Conservation (phyloP, 2,797 vertebrate species). For the Sebastes variabilis region DNA sequence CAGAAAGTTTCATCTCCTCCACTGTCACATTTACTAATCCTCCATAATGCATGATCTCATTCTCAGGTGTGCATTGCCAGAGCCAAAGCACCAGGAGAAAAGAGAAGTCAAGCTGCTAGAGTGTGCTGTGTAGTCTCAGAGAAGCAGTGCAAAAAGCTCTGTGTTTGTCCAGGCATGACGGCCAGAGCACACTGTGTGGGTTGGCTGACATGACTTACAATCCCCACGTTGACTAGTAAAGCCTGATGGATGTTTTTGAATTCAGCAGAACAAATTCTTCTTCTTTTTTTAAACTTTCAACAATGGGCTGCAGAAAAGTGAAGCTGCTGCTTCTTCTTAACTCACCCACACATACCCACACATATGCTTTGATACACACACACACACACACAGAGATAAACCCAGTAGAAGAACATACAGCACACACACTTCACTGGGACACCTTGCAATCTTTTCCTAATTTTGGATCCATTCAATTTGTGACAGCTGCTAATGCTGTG, state of each 20-base stretch:
- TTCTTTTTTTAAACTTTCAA: neutral
- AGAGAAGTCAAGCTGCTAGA: neutral
- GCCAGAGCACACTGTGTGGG: conserved; percentile 13
- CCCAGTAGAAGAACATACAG: neutral
- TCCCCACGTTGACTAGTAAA: conserved; percentile 1
- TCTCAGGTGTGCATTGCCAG: neutral
- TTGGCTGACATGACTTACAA: conserved; percentile 15
- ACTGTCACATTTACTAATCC: conserved; percentile 11
- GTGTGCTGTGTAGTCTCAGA: conserved; percentile 8
- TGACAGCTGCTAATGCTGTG: conserved; percentile 43
- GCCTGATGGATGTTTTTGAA: conserved; percentile 14
- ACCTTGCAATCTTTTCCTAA: conserved; percentile 23
- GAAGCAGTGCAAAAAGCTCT: conserved; percentile 11
- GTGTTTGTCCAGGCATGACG: conserved; percentile 27
- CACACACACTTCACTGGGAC: neutral
- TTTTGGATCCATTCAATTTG: conserved; percentile 46
- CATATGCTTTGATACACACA: conserved; percentile 9
- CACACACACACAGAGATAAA: neutral
- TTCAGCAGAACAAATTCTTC: conserved; percentile 3
- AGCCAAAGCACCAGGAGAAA: neutral
- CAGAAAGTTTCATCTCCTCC: neutral
- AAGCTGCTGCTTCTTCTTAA: conserved; percentile 33
- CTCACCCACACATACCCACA: conserved; percentile 41
- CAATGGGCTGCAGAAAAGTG: conserved; percentile 3
- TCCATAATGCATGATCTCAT: neutral